Evolutionary conservation across 2,797 vertebrate species (phyloP).

Genomic region (Phalloptychus januarius): DNA sequence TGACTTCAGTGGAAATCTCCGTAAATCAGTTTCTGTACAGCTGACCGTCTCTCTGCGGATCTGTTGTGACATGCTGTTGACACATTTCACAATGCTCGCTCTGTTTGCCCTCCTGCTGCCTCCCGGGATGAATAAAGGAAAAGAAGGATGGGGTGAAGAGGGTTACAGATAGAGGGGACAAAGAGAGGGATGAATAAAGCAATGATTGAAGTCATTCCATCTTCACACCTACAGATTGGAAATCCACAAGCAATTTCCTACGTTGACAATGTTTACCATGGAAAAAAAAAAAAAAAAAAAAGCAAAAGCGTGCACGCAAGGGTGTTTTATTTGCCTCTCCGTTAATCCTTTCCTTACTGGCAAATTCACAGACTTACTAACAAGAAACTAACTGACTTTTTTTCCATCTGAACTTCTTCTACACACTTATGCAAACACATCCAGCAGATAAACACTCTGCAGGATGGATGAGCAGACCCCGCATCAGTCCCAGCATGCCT

Average conservation of each 20-base stretch:
- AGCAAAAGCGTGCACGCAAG: neutral
- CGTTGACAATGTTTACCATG: slow-evolving; percentile 40
- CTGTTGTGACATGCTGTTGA: slow-evolving; percentile 46
- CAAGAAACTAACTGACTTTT: slow-evolving; percentile 58
- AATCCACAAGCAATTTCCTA: slow-evolving; percentile 55
- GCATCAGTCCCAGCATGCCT: slow-evolving; percentile 72
- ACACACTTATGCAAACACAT: slow-evolving; percentile 28
- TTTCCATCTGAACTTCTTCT: slow-evolving; percentile 37
- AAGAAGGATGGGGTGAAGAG: slow-evolving; percentile 17
- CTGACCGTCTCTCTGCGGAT: slow-evolving; percentile 33
- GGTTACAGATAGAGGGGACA: slow-evolving; percentile 24
- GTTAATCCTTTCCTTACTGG: slow-evolving; percentile 37
- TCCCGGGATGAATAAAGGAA: slow-evolving; percentile 37
- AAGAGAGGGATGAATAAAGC: slow-evolving; percentile 41
- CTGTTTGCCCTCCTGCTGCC: slow-evolving; percentile 29
- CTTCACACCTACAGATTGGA: slow-evolving; percentile 66
- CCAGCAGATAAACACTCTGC: slow-evolving; percentile 36
- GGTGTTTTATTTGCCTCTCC: slow-evolving; percentile 3
- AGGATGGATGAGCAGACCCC: slow-evolving; percentile 52
- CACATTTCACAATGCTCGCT: slow-evolving; percentile 44
- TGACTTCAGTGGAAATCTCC: slow-evolving; percentile 29
- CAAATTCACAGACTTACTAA: slow-evolving; percentile 52
- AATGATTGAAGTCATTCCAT: slow-evolving; percentile 54
- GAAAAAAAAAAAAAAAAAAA: neutral
- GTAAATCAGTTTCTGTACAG: slow-evolving; percentile 31